Conservation (phyloP, 2,113 vertebrate genomes). For the Brachypodius melanocephalos region DNA sequence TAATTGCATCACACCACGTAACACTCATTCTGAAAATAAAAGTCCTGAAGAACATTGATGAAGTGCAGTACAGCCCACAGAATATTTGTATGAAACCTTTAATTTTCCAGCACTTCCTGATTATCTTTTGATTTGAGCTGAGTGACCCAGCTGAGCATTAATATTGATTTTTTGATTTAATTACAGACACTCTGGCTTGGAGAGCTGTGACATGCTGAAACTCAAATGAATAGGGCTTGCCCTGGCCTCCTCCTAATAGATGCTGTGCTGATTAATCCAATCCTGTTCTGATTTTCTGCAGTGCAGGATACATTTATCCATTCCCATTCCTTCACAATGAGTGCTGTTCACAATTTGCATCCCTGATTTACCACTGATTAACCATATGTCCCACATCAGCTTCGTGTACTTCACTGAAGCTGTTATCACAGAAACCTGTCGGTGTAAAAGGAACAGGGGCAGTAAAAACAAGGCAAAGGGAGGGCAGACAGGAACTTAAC, state of each 20-base stretch:
- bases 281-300: constrained; percentile 22
- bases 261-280: constrained; percentile 37
- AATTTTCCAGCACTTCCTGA: constrained; percentile 45
- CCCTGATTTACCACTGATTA: not conserved
- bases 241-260: not conserved
- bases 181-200: constrained; percentile 31
- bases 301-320: not conserved
- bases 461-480: not conserved
- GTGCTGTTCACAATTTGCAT: not conserved
- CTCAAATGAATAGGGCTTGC: constrained; percentile 25
- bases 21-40: not conserved
- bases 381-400: not conserved
- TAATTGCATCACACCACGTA: not conserved
- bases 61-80: not conserved
- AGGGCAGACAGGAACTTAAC: not conserved
- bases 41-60: not conserved
- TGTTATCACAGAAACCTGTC: not conserved
- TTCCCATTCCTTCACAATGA: not conserved
- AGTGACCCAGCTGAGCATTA: constrained; percentile 30
- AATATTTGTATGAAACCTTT: constrained; percentile 36
- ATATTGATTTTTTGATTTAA: constrained; percentile 46
- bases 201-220: constrained; percentile 40
- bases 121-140: constrained; percentile 33
- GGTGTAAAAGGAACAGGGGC: not conserved
- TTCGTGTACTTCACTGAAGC: not conserved